These are phyloP conservation scores for Conomelus anceps DNA, from an alignment of 2,888 invertebrate genomes.

Conservation along the genomic window DNA sequence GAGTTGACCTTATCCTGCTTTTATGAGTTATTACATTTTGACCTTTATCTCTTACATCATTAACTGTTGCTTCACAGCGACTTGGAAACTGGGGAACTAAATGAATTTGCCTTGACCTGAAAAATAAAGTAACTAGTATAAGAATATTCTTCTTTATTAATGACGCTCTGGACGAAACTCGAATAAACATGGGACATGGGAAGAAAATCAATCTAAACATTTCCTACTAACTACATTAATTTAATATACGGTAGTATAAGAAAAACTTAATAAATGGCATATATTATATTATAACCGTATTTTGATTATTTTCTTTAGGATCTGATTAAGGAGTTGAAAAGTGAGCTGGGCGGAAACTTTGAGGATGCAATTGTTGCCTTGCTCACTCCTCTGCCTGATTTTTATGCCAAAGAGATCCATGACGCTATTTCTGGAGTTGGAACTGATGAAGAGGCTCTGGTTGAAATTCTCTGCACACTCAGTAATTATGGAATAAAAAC, in stretches of 20 bases:
- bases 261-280: too few species aligned
- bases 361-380: slow-evolving; percentile 46
- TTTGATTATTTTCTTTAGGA: slow-evolving; percentile 37
- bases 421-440: slow-evolving; percentile 45
- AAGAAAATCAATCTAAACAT: too few species aligned
- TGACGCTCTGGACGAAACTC: background rate
- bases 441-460: slow-evolving; percentile 44
- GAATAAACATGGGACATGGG: too few species aligned
- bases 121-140: background rate
- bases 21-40: background rate
- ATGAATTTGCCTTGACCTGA: background rate
- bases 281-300: background rate
- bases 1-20: background rate
- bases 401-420: slow-evolving; percentile 46
- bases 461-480: slow-evolving; percentile 47
- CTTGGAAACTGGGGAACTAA: background rate
- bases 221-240: too few species aligned
- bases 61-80: background rate
- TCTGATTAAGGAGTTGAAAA: slow-evolving; percentile 42
- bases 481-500: slow-evolving; percentile 43
- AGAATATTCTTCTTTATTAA: too few species aligned
- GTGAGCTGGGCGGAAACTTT: slow-evolving; percentile 47
- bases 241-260: too few species aligned
- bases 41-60: background rate
- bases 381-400: slow-evolving; percentile 44